phyloP scores from a whole-genome alignment of 2,888 invertebrate genomes.

The Nephrocerus scutellatus region DNA sequence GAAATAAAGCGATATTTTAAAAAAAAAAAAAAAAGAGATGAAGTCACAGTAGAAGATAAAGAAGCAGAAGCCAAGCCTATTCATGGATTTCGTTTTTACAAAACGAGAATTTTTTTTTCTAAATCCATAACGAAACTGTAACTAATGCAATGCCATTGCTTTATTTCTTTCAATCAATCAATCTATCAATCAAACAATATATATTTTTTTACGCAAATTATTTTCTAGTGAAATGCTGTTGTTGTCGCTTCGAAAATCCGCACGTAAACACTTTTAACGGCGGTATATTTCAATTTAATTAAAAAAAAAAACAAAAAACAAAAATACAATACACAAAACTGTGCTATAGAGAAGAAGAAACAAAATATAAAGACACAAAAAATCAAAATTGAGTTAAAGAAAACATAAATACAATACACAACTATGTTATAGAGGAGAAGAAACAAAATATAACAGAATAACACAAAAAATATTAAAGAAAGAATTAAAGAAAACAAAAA shows the following conservation, averaged over 20 bases:
- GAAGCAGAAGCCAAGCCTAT: slow-evolving; percentile 1
- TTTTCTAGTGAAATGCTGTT: too few relatives aligned
- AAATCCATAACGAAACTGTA: too few relatives aligned
- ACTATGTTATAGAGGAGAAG: slow-evolving; percentile 1
- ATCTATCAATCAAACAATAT: too few relatives aligned
- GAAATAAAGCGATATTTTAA: slow-evolving; percentile 6
- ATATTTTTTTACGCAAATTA: too few relatives aligned
- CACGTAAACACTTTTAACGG: too few relatives aligned
- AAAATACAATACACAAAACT: slow-evolving; percentile 4
- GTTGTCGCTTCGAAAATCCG: too few relatives aligned
- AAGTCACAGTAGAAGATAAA: slow-evolving; percentile 2
- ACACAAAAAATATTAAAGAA: not conserved
- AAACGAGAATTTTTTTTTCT: too few relatives aligned
- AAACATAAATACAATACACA: slow-evolving; percentile 6
- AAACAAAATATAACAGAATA: slow-evolving; percentile 4
- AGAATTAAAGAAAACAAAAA: slow-evolving; percentile 9
- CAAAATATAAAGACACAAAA: slow-evolving; percentile 1
- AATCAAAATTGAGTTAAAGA: slow-evolving; percentile 7
- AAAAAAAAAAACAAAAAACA: slow-evolving; percentile 4
- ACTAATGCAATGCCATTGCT: too few relatives aligned
- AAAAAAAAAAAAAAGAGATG: slow-evolving; percentile 6
- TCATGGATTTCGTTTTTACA: too few relatives aligned
- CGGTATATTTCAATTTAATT: too few relatives aligned
- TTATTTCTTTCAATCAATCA: too few relatives aligned
- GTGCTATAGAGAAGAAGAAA: slow-evolving; percentile 2